phyloP scores from a whole-genome alignment of 2,797 vertebrate genomes.

The Eupleurogrammus muticus region DNA sequence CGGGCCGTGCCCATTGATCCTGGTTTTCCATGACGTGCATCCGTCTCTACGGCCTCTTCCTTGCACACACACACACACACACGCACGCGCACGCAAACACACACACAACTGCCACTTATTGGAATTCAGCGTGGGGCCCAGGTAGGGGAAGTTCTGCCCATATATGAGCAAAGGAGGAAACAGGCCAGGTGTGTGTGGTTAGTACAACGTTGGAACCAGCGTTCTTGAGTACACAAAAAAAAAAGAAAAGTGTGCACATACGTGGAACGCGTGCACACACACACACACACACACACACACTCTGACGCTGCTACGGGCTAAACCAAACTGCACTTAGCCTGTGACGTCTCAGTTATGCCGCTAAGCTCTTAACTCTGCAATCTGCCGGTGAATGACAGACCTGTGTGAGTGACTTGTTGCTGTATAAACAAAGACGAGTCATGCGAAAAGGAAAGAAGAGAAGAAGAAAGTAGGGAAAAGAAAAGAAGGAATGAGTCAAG shows the following conservation, averaged over 20 bases:
- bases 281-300: no score
- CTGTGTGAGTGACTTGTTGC: slow-evolving; percentile 62
- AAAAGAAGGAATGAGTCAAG: slow-evolving; percentile 60
- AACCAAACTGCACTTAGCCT: slow-evolving; percentile 38
- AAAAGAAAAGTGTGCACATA: slow-evolving; percentile 22
- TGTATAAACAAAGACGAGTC: slow-evolving; percentile 76
- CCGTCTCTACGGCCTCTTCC: slow-evolving; percentile 62
- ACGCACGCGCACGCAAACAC: not conserved
- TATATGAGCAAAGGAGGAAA: slow-evolving; percentile 81
- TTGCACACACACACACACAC: slow-evolving; percentile 2
- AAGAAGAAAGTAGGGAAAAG: slow-evolving; percentile 53
- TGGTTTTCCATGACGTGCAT: slow-evolving; percentile 83
- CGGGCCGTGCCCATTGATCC: slow-evolving; percentile 77
- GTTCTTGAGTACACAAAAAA: slow-evolving; percentile 56
- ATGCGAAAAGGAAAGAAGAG: slow-evolving; percentile 60
- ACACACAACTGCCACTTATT: slow-evolving; percentile 64
- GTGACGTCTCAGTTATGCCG: slow-evolving; percentile 58
- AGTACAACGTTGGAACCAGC: slow-evolving; percentile 67
- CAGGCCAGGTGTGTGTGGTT: slow-evolving; percentile 78
- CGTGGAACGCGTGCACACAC: slow-evolving; percentile 39
- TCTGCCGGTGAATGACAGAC: slow-evolving; percentile 58
- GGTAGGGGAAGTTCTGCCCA: slow-evolving; percentile 84
- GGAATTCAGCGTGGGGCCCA: slow-evolving; percentile 80
- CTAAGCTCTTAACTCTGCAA: slow-evolving; percentile 58
- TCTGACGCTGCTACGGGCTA: slow-evolving; percentile 31